Evolutionary conservation across 2,888 invertebrate species (phyloP), one percentile per base, ranked within the genome.

Genomic region (Artemia sinica): DNA sequence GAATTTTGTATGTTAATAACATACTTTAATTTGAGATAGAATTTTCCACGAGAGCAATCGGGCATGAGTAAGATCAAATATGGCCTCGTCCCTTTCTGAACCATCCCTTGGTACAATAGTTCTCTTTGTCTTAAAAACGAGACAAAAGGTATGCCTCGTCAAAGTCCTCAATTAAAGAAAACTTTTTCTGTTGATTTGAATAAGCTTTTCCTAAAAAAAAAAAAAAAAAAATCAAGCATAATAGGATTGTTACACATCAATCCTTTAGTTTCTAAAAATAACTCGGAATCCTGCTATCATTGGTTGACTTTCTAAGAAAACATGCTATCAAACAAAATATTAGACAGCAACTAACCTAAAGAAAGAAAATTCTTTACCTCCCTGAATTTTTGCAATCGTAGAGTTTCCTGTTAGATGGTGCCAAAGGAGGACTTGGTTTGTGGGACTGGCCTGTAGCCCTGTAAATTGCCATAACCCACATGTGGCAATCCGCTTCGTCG

Each of bases 381-480:
- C 95, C 85, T 90, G 89, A 76, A 89, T 86, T 79, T 90, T 87
- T 67, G 89, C 87, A 77, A 89, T 87, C 71, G 89, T 87, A 48
- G 88, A 87, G 77, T 86, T 88, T 82, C n/a, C 94, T 86, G 79
- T 89, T 86, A 72, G 85, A 85, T 4, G 86, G 85, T 18, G 89
- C 89, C 65, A 90, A 83, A 0, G 94, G 94, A 9, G 97, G 96
- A 3, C 94, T 91, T 9, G 98, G 98, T 78, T 98, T 98, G 80
- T 98, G 96, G 68, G 94, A 92, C 79, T 99, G 98, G 8, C 98
- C 98, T 2, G 98, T 99, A n/a, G 98, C 98, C 74, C 98, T 83
- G 79, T 97, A 98, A 82, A 98, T 84, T 3, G 97, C 97, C 89
- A 96, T 97, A 50, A 98, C 97, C 98, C 98, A 98, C 72, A 96